These are phyloP conservation scores for Bombus haemorrhoidalis DNA, from an alignment of 1,140 invertebrate species.

Conservation along the genomic window DNA sequence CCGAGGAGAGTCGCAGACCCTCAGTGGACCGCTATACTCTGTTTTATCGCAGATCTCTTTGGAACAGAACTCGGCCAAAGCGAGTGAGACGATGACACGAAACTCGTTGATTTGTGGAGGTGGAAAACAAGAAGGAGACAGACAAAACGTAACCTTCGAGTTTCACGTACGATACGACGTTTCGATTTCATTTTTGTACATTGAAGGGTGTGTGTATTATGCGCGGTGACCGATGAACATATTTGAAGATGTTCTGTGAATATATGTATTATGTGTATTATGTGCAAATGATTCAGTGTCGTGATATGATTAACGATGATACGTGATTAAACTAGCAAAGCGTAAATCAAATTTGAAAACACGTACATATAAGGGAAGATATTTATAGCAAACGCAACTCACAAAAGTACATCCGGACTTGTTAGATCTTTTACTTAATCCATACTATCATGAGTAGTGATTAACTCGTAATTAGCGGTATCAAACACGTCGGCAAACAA, in stretches of 20 bases:
- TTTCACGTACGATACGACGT: not conserved
- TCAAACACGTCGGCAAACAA: not conserved
- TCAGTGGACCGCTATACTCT: slow-evolving; percentile 54
- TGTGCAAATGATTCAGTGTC: too few species aligned
- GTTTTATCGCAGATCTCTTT: slow-evolving; percentile 54
- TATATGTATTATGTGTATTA: too few species aligned
- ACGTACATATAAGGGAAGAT: too few species aligned
- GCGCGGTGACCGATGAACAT: too few species aligned
- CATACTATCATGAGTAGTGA: too few species aligned
- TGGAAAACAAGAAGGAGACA: not conserved
- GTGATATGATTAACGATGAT: too few species aligned
- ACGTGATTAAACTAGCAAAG: too few species aligned
- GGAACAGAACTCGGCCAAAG: not conserved
- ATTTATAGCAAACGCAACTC: not conserved
- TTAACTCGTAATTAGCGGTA: too few species aligned
- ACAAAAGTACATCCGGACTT: too few species aligned
- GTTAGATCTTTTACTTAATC: not conserved
- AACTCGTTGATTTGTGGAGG: not conserved
- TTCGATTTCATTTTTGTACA: not conserved
- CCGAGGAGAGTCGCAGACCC: slow-evolving; percentile 44
- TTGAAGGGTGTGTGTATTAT: too few species aligned
- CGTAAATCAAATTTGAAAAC: too few species aligned
- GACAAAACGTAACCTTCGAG: not conserved
- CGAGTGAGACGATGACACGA: not conserved
- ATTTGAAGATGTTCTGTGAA: too few species aligned